Evolutionary conservation across 1,140 invertebrate genomes (phyloP).

Genomic region (Heliconius hewitsoni): DNA sequence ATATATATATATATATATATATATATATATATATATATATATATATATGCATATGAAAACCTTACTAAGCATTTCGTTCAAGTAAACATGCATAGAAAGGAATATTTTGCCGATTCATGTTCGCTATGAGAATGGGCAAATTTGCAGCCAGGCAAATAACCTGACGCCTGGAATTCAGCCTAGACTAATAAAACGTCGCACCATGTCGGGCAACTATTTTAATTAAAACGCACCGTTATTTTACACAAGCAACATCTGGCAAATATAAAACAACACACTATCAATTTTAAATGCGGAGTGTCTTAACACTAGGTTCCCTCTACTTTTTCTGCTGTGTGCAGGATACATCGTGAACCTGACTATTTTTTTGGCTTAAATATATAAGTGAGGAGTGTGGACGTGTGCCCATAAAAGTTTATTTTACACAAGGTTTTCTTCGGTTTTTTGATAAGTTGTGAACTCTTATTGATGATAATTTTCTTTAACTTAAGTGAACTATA

Average conservation of each 20-base stretch:
- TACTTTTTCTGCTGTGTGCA: too few species aligned
- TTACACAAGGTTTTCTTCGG: too few species aligned
- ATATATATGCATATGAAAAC: background rate
- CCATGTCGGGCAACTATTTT: background rate
- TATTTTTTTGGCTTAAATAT: too few species aligned
- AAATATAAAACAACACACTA: background rate
- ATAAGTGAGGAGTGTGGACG: too few species aligned
- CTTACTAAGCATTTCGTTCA: background rate
- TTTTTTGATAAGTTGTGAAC: too few species aligned
- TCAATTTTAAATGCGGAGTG: background rate
- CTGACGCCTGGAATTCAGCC: background rate
- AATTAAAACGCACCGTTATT: background rate
- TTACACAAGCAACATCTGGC: background rate
- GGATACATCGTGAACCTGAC: too few species aligned
- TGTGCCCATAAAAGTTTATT: too few species aligned
- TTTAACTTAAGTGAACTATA: too few species aligned
- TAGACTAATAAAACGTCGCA: background rate
- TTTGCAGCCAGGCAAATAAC: background rate
- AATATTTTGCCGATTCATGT: background rate
- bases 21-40: too few species aligned
- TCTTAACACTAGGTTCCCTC: too few species aligned
- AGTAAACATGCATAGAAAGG: background rate
- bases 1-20: too few species aligned
- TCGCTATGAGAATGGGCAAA: slow-evolving; percentile 10
- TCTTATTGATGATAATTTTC: too few species aligned